Evolutionary conservation across 2,797 vertebrate genomes (phyloP).

Genomic region (Alcedo quadribrachys): DNA sequence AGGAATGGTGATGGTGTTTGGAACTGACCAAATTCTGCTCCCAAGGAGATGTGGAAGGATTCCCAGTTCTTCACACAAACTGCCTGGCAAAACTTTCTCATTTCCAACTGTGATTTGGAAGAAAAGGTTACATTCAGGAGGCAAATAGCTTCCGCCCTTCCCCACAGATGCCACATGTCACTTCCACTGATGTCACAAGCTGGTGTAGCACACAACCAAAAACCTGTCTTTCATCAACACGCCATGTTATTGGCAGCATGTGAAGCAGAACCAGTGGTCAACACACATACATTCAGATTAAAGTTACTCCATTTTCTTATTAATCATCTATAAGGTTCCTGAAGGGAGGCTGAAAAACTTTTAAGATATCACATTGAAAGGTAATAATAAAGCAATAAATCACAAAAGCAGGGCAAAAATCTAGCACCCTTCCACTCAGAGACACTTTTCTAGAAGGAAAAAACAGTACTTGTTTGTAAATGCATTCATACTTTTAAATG

Average conservation of each 20-base stretch:
- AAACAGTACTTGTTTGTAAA: background rate
- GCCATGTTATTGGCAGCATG: accelerated
- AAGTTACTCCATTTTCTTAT: background rate
- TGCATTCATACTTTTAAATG: background rate
- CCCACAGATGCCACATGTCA: background rate
- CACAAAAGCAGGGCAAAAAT: background rate
- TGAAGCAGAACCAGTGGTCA: background rate
- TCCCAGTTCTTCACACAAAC: background rate
- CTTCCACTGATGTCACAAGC: background rate
- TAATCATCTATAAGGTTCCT: background rate
- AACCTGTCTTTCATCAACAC: background rate
- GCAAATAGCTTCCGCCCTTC: background rate
- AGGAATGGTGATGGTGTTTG: accelerated
- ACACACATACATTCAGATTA: background rate
- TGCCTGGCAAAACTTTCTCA: background rate
- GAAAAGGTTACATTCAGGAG: background rate
- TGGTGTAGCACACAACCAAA: background rate
- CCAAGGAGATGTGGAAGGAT: background rate
- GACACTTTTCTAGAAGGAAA: background rate
- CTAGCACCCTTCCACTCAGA: background rate
- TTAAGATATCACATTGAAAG: background rate
- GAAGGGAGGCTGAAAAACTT: background rate
- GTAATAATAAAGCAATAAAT: background rate
- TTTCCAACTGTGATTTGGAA: background rate
- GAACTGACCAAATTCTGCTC: background rate